Evolutionary conservation across 2,113 vertebrate species (phyloP), one percentile per base, ranked within the genome.

Genomic region (Nothoprocta perdicaria): DNA sequence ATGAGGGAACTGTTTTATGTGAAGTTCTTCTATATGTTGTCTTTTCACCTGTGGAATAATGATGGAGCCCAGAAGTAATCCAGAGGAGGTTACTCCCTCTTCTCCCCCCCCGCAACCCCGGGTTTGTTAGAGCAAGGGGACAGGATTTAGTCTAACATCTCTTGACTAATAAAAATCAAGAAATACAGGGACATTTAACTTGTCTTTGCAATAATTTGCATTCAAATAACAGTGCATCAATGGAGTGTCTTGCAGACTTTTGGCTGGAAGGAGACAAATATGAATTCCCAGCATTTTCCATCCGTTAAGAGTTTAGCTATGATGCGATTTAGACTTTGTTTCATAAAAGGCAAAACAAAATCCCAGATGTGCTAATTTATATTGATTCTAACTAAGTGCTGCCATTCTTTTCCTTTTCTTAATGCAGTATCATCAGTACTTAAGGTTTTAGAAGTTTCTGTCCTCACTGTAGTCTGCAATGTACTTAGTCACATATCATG

Each of bases 1-100:
- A 97, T 96, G 97, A 98, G 97, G 97, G 97, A 98, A 97, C 96
- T 97, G 96, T 97, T 97, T 96, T 95, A 96, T 60, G 91, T 98
- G 96, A 97, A 94, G 91, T 95, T 97, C 87, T 94, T 96, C 81
- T 96, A 77, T 97, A 93, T 96, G 95, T 95, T 96, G 97, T 97
- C 74, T 96, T 97, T 97, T 97, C 89, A 96, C 96, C 97, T 97
- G 97, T 98, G 97, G 97, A 97, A 95, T 96, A 94, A 97, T 87
- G 95, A 84, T 95, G 89, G 94, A 96, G 96, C 97, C 95, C 95
- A 97, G 94, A 95, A 95, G 94, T 96, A 89, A 94, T 93, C 96
- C 96, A 97, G 97, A 98, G 97, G 90, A 94, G 96, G 97, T 95
- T 96, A 50, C 95, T 95, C 95, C 95, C 80, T 48, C 48, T 23